Conservation (phyloP, 2,888 invertebrate species). For the Aleiodes leptofemur region DNA sequence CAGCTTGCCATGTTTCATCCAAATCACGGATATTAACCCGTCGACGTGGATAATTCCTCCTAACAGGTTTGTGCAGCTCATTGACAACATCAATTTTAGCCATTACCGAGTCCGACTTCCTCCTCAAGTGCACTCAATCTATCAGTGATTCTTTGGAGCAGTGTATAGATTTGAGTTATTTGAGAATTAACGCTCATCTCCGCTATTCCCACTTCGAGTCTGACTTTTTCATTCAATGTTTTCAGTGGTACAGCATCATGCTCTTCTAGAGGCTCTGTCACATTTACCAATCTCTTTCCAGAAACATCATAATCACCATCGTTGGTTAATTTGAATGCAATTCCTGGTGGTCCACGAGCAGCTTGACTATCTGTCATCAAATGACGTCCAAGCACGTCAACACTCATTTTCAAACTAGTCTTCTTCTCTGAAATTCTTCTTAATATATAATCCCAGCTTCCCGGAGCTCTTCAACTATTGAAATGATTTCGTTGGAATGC, state of each 20-base stretch:
- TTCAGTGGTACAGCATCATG: not conserved
- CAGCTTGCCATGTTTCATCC: slow-evolving; percentile 58
- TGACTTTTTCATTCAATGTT: not conserved
- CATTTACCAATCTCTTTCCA: not conserved
- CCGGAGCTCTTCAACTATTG: slow-evolving; percentile 24
- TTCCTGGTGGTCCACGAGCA: too few relatives aligned
- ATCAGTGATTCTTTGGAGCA: not conserved
- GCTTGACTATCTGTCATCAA: not conserved
- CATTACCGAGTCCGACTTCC: too few relatives aligned
- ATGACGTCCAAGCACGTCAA: not conserved
- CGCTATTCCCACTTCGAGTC: too few relatives aligned
- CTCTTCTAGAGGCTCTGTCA: not conserved
- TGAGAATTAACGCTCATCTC: not conserved
- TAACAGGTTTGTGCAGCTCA: slow-evolving; percentile 70
- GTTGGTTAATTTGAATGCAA: too few relatives aligned
- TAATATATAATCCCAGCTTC: slow-evolving; percentile 29
- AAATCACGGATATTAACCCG: slow-evolving; percentile 63
- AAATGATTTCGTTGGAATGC: slow-evolving; percentile 8
- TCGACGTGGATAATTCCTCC: slow-evolving; percentile 64
- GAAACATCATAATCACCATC: not conserved
- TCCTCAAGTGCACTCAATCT: not conserved
- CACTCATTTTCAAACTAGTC: too few relatives aligned
- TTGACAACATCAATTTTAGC: slow-evolving; percentile 49
- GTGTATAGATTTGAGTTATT: not conserved
- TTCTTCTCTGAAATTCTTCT: not conserved